phyloP scores from a whole-genome alignment of 2,113 vertebrate species.

The Nothobranchius furzeri region DNA sequence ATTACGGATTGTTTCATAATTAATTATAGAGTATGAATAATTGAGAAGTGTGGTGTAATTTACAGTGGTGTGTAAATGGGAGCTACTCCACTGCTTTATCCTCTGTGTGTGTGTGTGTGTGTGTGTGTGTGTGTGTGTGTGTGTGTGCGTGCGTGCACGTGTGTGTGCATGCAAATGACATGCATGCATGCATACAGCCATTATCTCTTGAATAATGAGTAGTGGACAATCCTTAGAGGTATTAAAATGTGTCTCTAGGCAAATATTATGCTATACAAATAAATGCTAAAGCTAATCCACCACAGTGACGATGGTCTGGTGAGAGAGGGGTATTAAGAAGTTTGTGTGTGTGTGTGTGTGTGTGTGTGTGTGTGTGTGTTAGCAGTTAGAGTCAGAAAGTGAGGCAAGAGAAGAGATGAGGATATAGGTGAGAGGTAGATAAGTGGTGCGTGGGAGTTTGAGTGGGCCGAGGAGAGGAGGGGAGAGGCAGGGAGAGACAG shows the following conservation, averaged over 20 bases:
- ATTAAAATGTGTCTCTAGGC: background rate
- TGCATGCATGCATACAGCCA: slow-evolving; percentile 44
- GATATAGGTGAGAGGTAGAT: slow-evolving; percentile 74
- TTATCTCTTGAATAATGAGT: slow-evolving; percentile 16
- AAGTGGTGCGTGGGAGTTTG: slow-evolving; percentile 67
- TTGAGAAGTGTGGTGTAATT: slow-evolving; percentile 76
- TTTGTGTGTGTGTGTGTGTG: slow-evolving; percentile 25
- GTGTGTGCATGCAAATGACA: slow-evolving; percentile 35
- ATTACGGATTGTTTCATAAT: slow-evolving; percentile 82
- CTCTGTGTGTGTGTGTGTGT: slow-evolving; percentile 18
- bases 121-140: slow-evolving; percentile 10
- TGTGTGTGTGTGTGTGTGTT: slow-evolving; percentile 18
- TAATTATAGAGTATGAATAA: slow-evolving; percentile 80
- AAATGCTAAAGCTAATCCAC: background rate
- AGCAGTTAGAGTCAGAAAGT: slow-evolving; percentile 51
- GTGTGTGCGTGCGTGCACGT: slow-evolving; percentile 1
- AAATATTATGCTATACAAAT: background rate
- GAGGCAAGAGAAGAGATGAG: slow-evolving; percentile 66
- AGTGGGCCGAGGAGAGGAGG: slow-evolving; percentile 65
- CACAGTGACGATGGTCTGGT: slow-evolving; percentile 20
- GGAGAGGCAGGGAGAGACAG: slow-evolving; percentile 35
- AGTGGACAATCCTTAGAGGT: slow-evolving; percentile 5
- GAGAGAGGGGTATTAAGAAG: slow-evolving; percentile 33
- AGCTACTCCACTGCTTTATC: slow-evolving; percentile 53
- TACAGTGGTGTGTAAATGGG: slow-evolving; percentile 76